Base-by-base conservation (phyloP, 2,888 invertebrate species). In the Lissonota sp. region DNA sequence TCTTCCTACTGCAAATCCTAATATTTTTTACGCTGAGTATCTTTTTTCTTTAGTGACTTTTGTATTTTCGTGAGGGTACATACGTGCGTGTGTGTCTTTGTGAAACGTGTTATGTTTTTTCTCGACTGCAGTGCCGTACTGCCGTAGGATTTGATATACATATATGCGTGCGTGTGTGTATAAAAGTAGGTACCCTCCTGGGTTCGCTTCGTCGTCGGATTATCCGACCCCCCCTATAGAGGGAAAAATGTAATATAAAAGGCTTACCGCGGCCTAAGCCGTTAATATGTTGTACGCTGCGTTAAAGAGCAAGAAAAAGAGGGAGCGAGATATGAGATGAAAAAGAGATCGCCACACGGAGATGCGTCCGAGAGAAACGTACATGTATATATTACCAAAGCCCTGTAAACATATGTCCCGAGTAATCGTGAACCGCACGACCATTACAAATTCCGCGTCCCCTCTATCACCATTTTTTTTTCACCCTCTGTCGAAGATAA, bases 231-330 rank as follows among this genome's bases (percentile, higher is more conserved):
- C 91, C 92, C 91, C 60, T n/a, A 90, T 91, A 90, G 90, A 92
- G 92, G 92, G 92, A 92, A 92, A 92, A 92, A 92, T 92, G 92
- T 92, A 92, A 92, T 92, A 92, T 92, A 92, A 92, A 92, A 90
- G 92, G 92, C 92, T 92, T 92, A 92, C 89, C 87, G 89, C 75
- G 76, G 73, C 86, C 90, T 92, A 92, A 92, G 92, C 92, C 87
- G 91, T 92, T 92, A 92, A 92, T 92, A 92, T 92, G 92, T 92
- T 92, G 90, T 90, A 90, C 88, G 88, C 87, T 85, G 87, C 67
- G 80, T 80, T 79, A 77, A 62, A 66, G 49, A 42, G 42, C 16
- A 44, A 62, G 26, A 51, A 51, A 67, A 51, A 67, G 57, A 67
- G 69, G 51, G 74, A 71, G 6, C 37, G 63, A 40, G 79, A 79